Percentiles rank a stretch among this genome's conserved stretches.
phyloP scores from a whole-genome alignment of 2,888 invertebrate genomes.

The Arge pagana region DNA sequence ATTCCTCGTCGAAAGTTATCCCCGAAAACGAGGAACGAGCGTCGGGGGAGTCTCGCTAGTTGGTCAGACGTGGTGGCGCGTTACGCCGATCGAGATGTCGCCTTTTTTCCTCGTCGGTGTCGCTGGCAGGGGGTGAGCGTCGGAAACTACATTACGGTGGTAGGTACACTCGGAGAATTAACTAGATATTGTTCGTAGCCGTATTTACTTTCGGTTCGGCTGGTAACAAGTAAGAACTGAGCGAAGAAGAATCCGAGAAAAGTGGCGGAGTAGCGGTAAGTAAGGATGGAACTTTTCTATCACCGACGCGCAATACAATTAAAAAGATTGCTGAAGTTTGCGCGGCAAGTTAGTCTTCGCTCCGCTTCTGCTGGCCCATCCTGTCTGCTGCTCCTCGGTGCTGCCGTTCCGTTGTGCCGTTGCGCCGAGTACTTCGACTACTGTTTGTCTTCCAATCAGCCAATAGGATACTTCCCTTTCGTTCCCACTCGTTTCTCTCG shows the following conservation, averaged over 20 bases:
- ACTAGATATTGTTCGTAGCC: conserved; percentile 36
- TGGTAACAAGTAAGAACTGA: conserved; percentile 35
- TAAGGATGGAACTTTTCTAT: conserved; percentile 48
- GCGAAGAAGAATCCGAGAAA: conserved; percentile 28
- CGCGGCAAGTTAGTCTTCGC: conserved; percentile 25
- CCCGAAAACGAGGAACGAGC: no score
- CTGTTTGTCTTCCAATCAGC: conserved; percentile 50
- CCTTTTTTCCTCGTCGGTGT: conserved; percentile 26
- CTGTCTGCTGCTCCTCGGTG: background rate
- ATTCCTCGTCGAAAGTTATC: no score
- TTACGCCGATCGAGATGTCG: background rate
- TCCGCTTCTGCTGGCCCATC: conserved; percentile 23
- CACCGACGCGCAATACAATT: conserved; percentile 50
- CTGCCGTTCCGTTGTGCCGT: conserved; percentile 18
- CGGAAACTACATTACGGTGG: conserved; percentile 30
- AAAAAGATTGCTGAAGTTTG: conserved; percentile 53
- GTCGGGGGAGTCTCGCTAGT: no score
- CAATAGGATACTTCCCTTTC: conserved; percentile 33
- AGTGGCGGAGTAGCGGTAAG: conserved; percentile 11
- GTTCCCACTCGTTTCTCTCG: conserved; percentile 12
- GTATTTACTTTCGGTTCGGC: conserved; percentile 26
- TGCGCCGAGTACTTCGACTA: conserved; percentile 34
- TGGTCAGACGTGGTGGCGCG: no score
- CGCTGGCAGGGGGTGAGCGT: conserved; percentile 32
- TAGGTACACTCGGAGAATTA: conserved; percentile 41